Conservation (phyloP, 2,797 vertebrate genomes). For the Cichlasoma orientale region DNA sequence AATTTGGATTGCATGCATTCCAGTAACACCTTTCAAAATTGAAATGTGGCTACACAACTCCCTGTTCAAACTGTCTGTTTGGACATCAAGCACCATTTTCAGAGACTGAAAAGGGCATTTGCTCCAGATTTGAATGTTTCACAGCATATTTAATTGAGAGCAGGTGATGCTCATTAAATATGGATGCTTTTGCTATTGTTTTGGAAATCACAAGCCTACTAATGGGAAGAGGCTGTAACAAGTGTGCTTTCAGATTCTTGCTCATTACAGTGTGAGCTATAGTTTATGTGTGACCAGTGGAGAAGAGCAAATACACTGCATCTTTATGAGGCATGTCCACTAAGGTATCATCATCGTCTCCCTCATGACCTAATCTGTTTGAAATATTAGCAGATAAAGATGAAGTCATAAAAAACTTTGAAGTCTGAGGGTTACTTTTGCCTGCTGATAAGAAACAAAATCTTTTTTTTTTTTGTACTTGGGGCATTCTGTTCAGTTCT, state of each 20-base stretch:
- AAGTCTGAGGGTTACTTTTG: conserved; percentile 22
- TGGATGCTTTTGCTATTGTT: conserved; percentile 37
- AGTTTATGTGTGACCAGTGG: background rate
- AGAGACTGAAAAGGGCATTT: background rate
- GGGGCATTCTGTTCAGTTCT: conserved; percentile 26
- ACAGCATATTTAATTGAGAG: conserved; percentile 32
- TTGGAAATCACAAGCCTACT: conserved; percentile 12
- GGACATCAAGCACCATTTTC: background rate
- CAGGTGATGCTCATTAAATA: conserved; percentile 47
- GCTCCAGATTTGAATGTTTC: background rate
- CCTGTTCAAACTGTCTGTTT: background rate
- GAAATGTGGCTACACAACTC: background rate
- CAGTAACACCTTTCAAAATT: background rate
- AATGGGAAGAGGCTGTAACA: conserved; percentile 13
- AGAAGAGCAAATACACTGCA: conserved; percentile 3
- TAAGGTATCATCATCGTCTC: conserved; percentile 21
- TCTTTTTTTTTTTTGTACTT: conserved; percentile 22
- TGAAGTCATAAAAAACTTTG: conserved; percentile 7
- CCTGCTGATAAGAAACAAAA: conserved; percentile 29
- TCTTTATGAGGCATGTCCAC: conserved; percentile 1
- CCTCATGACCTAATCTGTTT: conserved; percentile 21
- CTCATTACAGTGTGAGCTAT: conserved; percentile 1
- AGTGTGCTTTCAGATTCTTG: background rate
- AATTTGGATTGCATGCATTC: background rate
- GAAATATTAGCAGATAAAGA: conserved; percentile 29